Evolutionary conservation across 2,888 invertebrate genomes (phyloP), one percentile per base, ranked within the genome.

Genomic region (Tetropium fuscum): DNA sequence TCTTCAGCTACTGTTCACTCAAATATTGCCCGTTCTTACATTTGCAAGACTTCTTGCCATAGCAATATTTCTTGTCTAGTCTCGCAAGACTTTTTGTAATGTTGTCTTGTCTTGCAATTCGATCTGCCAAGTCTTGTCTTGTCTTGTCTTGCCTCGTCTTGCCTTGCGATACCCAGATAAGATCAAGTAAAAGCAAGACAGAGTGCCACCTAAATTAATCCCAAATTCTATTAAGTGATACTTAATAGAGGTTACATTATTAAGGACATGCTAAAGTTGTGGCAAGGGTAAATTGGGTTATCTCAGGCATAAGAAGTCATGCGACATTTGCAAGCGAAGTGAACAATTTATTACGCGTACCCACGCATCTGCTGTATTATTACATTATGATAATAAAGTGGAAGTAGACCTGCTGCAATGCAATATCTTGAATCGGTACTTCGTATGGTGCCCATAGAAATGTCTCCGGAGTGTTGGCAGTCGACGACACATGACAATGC

Each of bases 321-420:
- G 51, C 63, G 53, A 64, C 62, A 61, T 65, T 65, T 60, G 55
- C 54, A 63, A n/a, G 53, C 53, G 44, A 27, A 51, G 58, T 65
- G 66, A 63, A 68, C 67, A 71, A 72, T 73, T 73, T 70, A 73
- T 69, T 68, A 66, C 60, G 55, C 68, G 67, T 72, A 70, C 74
- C 74, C 73, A 74, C 73, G 72, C 75, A 74, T 74, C 67, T 72
- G 71, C 69, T 69, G 71, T 69, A 69, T 71, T 70, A 73, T 75
- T n/a, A n/a, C n/a, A n/a, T n/a, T 75, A 75, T 76, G 72, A 75
- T 76, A 75, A 76, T 74, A 54, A 66, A 67, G 66, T 67, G 65
- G 64, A 71, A 66, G 72, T 58, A 30, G 57, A 53, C 51, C 51
- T 67, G 65, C 49, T 38, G 49, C 54, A 58, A 60, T 64, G 53